Base-by-base conservation (phyloP, 2,797 vertebrate species). In the Alca torda region DNA sequence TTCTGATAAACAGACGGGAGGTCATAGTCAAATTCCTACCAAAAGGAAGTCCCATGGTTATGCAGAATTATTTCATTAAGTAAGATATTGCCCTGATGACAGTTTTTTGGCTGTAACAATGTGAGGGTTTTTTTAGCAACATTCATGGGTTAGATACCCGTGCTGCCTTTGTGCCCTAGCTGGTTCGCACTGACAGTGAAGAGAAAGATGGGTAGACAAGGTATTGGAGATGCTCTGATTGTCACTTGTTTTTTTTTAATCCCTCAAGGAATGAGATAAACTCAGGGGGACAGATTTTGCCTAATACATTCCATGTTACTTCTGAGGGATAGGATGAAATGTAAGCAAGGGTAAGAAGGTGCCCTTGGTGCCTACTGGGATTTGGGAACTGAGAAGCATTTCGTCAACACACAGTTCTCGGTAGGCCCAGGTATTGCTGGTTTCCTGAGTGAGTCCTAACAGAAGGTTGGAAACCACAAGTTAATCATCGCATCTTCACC, bases 1-100 rank as follows among this genome's bases (percentile, higher is more conserved):
- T 45, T 70, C 37, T 57, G 28, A 57, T 20, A 60, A 17, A 69
- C 11, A 33, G 9, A 35, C 18, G 45, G 21, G n/a, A 65, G n/a
- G 18, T 54, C 30, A 50, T 9, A 31, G 21, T 11, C 78, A 67
- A 51, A 92, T 45, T 84, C 48, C 50, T 35, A 50, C 37, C 26
- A 7, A 76, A 45, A 73, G 26, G 20, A 79, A 54, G 19, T n/a
- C 12, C 20, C 9, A 39, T 0, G 0, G 4, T 56, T 75, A 39
- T 20, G 15, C 35, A 60, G 8, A 88, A 93, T 19, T 57, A 81
- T 64, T 56, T 78, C 0, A 24, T n/a, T 57, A 86, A 51, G 5
- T 56, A 26, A 35, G 75, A 6, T 50, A 23, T 83, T 80, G 33
- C 45, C 14, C 45, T 75, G 24, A 35, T 50, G 18, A 51, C 6